Base-by-base conservation (phyloP, 2,888 invertebrate species). In the Napeogenes inachia region DNA sequence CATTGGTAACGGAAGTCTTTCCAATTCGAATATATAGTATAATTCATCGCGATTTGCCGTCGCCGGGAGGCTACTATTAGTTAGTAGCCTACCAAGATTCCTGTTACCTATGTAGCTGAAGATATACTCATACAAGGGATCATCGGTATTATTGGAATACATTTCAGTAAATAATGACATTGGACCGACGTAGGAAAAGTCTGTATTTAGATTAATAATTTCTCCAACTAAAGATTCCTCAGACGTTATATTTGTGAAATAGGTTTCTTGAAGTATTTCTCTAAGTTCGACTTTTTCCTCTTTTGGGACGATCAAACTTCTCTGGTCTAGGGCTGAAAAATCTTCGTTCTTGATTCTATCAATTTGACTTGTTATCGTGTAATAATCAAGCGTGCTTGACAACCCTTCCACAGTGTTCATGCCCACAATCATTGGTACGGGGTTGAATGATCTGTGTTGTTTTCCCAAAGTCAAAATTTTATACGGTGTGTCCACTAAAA, bases 351-450 rank as follows among this genome's bases (percentile, higher is more conserved):
- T 74, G 0, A 88, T 82, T 66, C 88, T 73, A 30, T 88, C 82
- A 75, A 85, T 82, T 70, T 84, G 83, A 64, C 85, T 85, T 0
- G 84, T 86, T 0, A 88, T 80, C 0, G 87, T 86, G 45, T 83
- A 76, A 59, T 84, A 86, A 59, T 89, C 87, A 32, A 87, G 72
- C 63, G 85, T 89, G 56, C 84, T 82, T 0, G 88, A 82, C 0
- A 92, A 67, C 0, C 92, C 93, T 76, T 93, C 93, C 0, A 89
- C 91, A 0, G 91, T 91, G 58, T 89, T 92, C 0, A 92, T 75
- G 0, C 93, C 93, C 67, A 91, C 81, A 4, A 93, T 84, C 0
- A 87, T 74, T 0, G 93, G 92, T 5, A 91, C 89, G 0, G 87
- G 80, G 30, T 87, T 76, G 45, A 85, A 83, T 2, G 66, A 61